phyloP scores from a whole-genome alignment of 1,140 invertebrate genomes.

The Drosophila watanabei region DNA sequence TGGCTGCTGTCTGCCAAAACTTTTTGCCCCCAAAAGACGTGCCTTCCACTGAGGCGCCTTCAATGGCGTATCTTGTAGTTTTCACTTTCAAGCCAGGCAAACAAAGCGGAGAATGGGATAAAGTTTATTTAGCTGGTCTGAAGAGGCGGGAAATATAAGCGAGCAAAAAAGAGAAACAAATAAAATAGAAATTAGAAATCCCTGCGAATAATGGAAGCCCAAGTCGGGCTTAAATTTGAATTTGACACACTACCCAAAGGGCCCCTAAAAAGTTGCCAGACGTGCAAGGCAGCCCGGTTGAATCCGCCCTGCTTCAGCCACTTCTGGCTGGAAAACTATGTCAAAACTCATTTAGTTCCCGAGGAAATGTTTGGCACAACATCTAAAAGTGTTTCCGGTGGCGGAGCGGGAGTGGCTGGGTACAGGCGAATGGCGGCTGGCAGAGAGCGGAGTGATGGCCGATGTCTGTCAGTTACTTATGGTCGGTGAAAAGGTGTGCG shows the following conservation, averaged over 20 bases:
- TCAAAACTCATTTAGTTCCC: constrained; percentile 42
- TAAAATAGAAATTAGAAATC: constrained; percentile 1
- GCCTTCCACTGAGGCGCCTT: neutral
- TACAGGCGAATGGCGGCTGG: neutral
- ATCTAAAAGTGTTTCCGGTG: constrained; percentile 36
- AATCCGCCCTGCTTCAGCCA: neutral
- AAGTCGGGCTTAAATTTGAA: constrained; percentile 3
- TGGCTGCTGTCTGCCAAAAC: constrained; percentile 21
- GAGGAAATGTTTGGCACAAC: constrained; percentile 30
- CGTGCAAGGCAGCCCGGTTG: neutral
- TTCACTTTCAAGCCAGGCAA: constrained; percentile 26
- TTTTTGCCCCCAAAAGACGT: constrained; percentile 11
- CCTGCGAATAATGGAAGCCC: neutral
- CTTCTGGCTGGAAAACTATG: constrained; percentile 38
- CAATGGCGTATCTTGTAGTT: constrained; percentile 6
- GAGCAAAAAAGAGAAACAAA: constrained; percentile 1
- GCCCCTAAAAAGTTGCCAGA: constrained; percentile 28
- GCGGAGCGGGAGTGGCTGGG: neutral
- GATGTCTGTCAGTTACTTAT: constrained; percentile 28
- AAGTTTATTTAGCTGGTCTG: constrained; percentile 22
- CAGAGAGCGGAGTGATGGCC: neutral
- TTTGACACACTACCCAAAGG: constrained; percentile 42
- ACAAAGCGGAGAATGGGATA: constrained; percentile 11
- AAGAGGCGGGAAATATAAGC: constrained; percentile 2
- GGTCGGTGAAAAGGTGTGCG: constrained; percentile 35